These are phyloP conservation scores for Aricia agestis DNA, from an alignment of 1,140 invertebrate species.

Conservation along the genomic window DNA sequence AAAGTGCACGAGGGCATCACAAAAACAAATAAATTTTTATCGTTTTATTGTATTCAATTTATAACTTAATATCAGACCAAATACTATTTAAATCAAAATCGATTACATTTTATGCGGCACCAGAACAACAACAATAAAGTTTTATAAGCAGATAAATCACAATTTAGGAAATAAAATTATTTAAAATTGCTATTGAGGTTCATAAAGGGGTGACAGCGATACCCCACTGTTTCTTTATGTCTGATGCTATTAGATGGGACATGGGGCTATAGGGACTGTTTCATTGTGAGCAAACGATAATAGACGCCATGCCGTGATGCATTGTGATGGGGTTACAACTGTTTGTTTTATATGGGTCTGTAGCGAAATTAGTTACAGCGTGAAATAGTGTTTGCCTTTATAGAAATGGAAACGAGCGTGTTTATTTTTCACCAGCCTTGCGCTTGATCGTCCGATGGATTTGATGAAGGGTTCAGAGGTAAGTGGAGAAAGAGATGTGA, in stretches of 20 bases:
- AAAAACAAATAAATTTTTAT: not conserved
- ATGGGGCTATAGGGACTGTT: conserved; percentile 53
- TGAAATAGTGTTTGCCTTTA: not conserved
- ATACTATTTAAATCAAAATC: conserved; percentile 18
- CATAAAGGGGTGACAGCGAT: conserved; percentile 65
- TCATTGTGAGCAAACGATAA: conserved; percentile 65
- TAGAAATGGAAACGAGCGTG: not conserved
- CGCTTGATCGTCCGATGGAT: no score
- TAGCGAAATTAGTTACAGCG: not conserved
- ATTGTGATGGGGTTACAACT: conserved; percentile 33
- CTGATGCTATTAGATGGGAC: conserved; percentile 62
- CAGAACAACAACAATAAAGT: conserved; percentile 35
- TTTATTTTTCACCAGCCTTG: not conserved
- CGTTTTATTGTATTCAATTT: conserved; percentile 5
- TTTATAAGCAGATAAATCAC: conserved; percentile 39
- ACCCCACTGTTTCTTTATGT: conserved; percentile 69
- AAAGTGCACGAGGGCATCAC: not conserved
- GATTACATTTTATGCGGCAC: conserved; percentile 33
- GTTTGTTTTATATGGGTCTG: conserved; percentile 6
- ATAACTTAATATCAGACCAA: conserved; percentile 14
- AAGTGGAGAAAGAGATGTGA: no score
- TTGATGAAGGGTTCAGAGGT: no score
- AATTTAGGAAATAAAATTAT: conserved; percentile 40
- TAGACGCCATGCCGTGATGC: conserved; percentile 58
- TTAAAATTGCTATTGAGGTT: conserved; percentile 43